A percentile compares a stretch with the other conserved stretches of the same genome.
These are phyloP conservation scores for Anastrepha ludens DNA, from an alignment of 1,140 invertebrate genomes.

Conservation along the genomic window DNA sequence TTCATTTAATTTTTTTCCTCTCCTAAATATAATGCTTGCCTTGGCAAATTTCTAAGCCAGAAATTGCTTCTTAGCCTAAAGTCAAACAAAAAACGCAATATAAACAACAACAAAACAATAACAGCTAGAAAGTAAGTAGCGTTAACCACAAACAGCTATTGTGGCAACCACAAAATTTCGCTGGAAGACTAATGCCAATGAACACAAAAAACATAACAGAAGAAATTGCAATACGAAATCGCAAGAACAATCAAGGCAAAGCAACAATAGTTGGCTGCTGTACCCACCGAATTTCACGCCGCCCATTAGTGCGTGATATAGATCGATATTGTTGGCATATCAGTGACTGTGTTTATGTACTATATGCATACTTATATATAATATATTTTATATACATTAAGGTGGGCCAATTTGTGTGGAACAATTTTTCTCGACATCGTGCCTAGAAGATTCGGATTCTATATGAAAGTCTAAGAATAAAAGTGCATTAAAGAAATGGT, in stretches of 20 bases:
- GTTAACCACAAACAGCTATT: conserved; percentile 8
- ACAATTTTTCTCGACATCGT: too few species aligned
- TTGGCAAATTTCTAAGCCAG: conserved; percentile 21
- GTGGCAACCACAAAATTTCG: conserved; percentile 5
- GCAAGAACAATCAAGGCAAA: neutral
- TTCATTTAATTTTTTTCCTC: too few species aligned
- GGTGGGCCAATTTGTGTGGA: too few species aligned
- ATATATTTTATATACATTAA: too few species aligned
- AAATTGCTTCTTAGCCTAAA: conserved; percentile 45
- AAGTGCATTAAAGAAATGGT: too few species aligned
- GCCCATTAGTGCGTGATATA: conserved; percentile 1
- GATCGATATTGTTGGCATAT: neutral
- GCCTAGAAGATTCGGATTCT: too few species aligned
- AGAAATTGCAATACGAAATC: neutral
- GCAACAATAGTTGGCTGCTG: neutral
- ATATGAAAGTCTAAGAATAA: too few species aligned
- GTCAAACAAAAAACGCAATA: conserved; percentile 1
- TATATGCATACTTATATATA: too few species aligned
- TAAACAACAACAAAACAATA: too few species aligned
- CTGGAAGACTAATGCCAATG: neutral
- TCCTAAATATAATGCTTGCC: neutral
- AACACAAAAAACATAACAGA: neutral
- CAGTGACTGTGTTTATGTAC: too few species aligned
- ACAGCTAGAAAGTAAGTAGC: neutral
- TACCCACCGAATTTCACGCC: neutral